Conservation (phyloP, 2,888 invertebrate genomes). For the Amitus sp. region DNA sequence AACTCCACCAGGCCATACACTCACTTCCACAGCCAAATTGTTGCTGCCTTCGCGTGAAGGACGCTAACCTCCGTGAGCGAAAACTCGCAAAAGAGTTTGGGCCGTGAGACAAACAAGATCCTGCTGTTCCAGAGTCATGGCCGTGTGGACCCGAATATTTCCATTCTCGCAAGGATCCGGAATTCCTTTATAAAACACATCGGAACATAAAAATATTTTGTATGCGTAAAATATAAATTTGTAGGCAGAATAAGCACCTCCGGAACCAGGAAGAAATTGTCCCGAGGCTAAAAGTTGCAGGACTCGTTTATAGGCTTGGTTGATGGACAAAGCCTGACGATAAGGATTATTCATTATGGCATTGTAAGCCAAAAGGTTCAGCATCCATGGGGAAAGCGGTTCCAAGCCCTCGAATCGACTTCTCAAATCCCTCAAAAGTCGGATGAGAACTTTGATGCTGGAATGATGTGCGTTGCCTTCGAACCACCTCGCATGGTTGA, state of each 20-base stretch:
- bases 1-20: constrained; percentile 92
- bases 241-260: constrained; percentile 66
- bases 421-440: constrained; percentile 92
- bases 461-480: constrained; percentile 98
- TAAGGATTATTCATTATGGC: constrained; percentile 96
- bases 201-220: no score
- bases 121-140: constrained; percentile 90
- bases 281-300: constrained; percentile 94
- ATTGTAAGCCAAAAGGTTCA: constrained; percentile 95
- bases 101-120: constrained; percentile 94
- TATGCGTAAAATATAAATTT: no score
- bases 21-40: constrained; percentile 87
- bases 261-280: constrained; percentile 93
- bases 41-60: constrained; percentile 80
- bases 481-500: constrained; percentile 97
- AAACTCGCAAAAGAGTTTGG: constrained; percentile 89
- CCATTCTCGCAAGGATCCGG: constrained; percentile 95
- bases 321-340: constrained; percentile 90
- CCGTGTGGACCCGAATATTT: constrained; percentile 88
- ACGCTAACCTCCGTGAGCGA: constrained; percentile 93
- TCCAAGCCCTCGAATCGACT: constrained; percentile 90
- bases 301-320: constrained; percentile 86
- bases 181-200: constrained; percentile 67
- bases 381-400: constrained; percentile 95
- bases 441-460: constrained; percentile 93